phyloP scores from a whole-genome alignment of 2,113 vertebrate species.

The Austrofundulus limnaeus region DNA sequence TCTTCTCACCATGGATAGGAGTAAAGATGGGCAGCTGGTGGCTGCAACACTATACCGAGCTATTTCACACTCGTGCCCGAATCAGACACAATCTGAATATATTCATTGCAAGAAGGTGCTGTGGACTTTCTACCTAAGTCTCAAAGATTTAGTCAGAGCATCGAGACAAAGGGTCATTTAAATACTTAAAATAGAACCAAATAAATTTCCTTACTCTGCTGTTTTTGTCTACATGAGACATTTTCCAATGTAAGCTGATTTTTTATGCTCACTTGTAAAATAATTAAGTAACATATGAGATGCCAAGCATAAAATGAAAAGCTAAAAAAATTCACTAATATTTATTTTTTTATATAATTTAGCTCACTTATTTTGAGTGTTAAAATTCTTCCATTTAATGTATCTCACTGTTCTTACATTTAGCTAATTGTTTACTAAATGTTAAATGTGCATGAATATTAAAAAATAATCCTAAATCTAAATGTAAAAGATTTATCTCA shows the following conservation, averaged over 20 bases:
- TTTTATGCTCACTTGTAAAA: no score
- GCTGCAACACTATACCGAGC: slow-evolving; percentile 21
- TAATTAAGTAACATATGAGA: slow-evolving; percentile 29
- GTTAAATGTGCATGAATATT: no score
- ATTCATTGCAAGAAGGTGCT: slow-evolving; percentile 6
- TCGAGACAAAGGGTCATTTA: neutral
- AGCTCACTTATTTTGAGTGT: no score
- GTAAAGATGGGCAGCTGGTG: slow-evolving; percentile 50
- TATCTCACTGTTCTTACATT: no score
- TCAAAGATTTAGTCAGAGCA: neutral
- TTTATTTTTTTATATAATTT: no score
- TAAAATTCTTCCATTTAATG: no score
- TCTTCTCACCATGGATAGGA: slow-evolving; percentile 28
- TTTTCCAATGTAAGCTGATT: no score
- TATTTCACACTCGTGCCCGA: slow-evolving; percentile 49
- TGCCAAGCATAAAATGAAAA: slow-evolving; percentile 30
- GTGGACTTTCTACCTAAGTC: neutral
- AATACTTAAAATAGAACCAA: neutral
- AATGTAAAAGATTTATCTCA: no score
- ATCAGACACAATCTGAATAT: slow-evolving; percentile 25
- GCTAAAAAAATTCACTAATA: no score
- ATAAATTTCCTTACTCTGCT: neutral
- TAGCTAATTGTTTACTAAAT: no score
- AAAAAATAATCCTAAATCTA: no score
- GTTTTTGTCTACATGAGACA: no score